These are phyloP conservation scores for Lamellibrachia luymesi DNA, from an alignment of 1,140 invertebrate species.

Conservation along the genomic window DNA sequence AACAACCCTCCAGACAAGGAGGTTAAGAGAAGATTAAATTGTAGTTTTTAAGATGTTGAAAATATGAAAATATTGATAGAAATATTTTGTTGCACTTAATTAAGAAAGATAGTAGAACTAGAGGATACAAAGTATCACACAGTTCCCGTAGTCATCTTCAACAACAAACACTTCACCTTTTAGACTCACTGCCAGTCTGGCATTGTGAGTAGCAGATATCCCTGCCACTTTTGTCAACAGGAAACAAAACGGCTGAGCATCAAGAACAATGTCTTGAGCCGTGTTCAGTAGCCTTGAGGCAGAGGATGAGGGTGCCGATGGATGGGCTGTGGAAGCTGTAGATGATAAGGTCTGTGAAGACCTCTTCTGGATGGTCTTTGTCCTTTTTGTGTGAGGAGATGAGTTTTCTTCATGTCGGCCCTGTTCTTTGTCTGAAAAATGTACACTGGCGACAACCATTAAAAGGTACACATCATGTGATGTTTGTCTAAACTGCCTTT, in stretches of 20 bases:
- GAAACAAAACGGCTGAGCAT: not conserved
- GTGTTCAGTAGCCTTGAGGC: not conserved
- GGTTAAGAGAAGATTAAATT: too few species aligned
- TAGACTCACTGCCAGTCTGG: not conserved
- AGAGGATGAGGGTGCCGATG: not conserved
- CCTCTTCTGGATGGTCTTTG: not conserved
- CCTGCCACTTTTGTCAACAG: not conserved
- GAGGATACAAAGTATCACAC: too few species aligned
- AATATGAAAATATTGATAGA: too few species aligned
- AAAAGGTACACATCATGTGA: not conserved
- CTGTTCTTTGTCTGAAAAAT: not conserved
- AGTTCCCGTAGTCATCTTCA: not conserved
- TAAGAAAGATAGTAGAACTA: too few species aligned
- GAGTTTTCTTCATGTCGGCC: not conserved
- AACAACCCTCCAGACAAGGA: too few species aligned
- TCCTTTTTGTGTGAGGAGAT: not conserved
- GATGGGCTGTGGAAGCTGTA: not conserved
- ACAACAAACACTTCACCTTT: not conserved
- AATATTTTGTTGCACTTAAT: too few species aligned
- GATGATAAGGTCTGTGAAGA: not conserved
- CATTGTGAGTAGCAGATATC: not conserved
- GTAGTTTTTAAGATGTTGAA: too few species aligned
- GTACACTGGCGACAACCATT: not conserved
- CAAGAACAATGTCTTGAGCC: not conserved
- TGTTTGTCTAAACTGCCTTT: not conserved